A percentile compares a stretch with the other conserved stretches of the same genome.
Evolutionary conservation across 1,140 invertebrate species (phyloP).

Genomic region (Papilio machaon): DNA sequence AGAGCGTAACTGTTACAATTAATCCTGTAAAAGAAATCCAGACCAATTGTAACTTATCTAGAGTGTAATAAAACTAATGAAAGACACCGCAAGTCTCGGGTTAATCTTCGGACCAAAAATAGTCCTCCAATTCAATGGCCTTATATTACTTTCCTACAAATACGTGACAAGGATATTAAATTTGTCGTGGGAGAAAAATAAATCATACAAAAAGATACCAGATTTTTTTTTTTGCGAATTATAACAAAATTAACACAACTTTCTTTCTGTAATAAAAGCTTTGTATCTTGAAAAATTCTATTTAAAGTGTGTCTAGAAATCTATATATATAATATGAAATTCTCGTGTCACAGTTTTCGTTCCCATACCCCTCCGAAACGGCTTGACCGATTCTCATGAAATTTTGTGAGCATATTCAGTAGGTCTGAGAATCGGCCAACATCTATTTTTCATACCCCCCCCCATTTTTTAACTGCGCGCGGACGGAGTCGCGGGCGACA

Average conservation of each 20-base stretch:
- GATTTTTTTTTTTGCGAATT: constrained; percentile 2
- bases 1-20: no score
- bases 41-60: neutral
- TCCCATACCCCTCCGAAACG: no score
- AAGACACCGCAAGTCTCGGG: neutral
- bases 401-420: no score
- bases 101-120: constrained; percentile 14
- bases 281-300: neutral
- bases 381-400: no score
- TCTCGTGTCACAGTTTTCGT: no score
- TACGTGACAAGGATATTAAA: constrained; percentile 25
- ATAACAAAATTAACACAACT: neutral
- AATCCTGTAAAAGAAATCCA: neutral
- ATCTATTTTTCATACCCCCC: no score
- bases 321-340: no score
- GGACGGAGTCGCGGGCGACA: no score
- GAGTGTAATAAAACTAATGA: constrained; percentile 25
- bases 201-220: neutral
- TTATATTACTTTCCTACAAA: constrained; percentile 20
- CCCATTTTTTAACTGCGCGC: no score
- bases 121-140: neutral
- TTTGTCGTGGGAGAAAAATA: neutral
- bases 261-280: neutral
- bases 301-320: no score
- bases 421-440: no score